Percentiles rank a stretch among this genome's conserved stretches.
These are phyloP conservation scores for Bolinopsis microptera DNA, from an alignment of 37 sponge, comb jelly and placozoan species.

Conservation along the genomic window DNA sequence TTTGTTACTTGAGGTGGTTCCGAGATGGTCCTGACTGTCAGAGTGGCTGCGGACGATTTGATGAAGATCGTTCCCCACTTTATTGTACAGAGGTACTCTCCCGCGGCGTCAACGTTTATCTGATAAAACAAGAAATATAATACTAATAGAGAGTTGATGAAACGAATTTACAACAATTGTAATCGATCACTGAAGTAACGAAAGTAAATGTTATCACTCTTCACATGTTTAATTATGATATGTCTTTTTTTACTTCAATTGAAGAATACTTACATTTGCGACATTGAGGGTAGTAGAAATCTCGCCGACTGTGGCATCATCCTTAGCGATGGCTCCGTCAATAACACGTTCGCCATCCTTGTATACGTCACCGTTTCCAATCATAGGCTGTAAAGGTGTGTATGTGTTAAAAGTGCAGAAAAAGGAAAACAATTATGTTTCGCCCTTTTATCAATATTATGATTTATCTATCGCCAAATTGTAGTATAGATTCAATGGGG, in stretches of 20 bases:
- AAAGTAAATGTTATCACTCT: no score
- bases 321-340: not conserved
- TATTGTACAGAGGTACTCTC: not conserved
- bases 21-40: not conserved
- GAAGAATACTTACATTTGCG: not conserved
- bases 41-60: not conserved
- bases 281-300: not conserved
- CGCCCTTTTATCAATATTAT: no score
- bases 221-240: no score
- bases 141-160: no score
- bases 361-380: not conserved
- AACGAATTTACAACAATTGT: not conserved
- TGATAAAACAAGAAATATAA: not conserved
- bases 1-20: not conserved
- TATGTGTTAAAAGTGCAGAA: not conserved
- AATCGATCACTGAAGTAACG: no score
- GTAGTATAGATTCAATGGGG: no score
- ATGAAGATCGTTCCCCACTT: constrained; percentile 45
- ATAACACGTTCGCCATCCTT: not conserved
- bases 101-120: not conserved
- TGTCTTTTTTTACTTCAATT: no score
- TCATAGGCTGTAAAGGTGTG: constrained; percentile 10
- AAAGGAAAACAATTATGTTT: no score
- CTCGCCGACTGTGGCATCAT: not conserved
- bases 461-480: no score